A percentile compares a stretch with the other conserved stretches of the same genome.
phyloP scores from a whole-genome alignment of 1,140 invertebrate species.

The Contarinia nasturtii region DNA sequence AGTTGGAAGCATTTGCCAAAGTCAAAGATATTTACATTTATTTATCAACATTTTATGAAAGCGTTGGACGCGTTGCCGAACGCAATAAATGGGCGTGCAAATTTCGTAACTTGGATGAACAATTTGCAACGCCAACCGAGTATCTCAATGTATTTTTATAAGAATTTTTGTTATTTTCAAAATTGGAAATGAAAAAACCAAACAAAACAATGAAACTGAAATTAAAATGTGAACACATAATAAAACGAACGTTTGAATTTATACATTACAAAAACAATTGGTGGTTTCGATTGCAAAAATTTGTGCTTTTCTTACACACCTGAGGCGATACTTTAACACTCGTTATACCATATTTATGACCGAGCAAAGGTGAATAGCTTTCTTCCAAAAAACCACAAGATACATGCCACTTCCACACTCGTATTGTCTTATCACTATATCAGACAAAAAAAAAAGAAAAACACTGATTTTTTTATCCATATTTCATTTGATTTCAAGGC shows the following conservation, averaged over 20 bases:
- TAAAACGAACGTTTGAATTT: too few relatives aligned
- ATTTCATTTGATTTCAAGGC: neutral
- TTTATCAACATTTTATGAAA: conserved; percentile 43
- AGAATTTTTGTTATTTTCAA: too few relatives aligned
- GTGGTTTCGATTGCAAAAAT: too few relatives aligned
- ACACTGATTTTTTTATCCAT: neutral
- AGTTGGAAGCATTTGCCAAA: conserved; percentile 49
- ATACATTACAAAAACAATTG: too few relatives aligned
- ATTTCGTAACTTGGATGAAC: conserved; percentile 45
- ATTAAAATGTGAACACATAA: too few relatives aligned
- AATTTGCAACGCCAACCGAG: conserved; percentile 28
- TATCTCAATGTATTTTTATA: conserved; percentile 15
- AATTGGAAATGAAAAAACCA: too few relatives aligned
- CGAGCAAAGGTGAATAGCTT: conserved; percentile 35
- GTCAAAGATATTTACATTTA: conserved; percentile 43
- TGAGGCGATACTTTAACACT: conserved; percentile 44
- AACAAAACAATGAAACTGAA: too few relatives aligned
- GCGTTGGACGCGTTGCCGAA: conserved; percentile 38
- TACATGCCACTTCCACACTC: conserved; percentile 39
- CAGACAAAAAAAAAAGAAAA: conserved; percentile 3
- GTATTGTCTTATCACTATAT: conserved; percentile 39
- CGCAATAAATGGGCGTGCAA: conserved; percentile 54
- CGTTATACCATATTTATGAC: conserved; percentile 47
- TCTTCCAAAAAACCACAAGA: conserved; percentile 32
- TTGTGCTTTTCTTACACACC: conserved; percentile 4